Evolutionary conservation across 2,113 vertebrate species (phyloP).

Genomic region (Hiodon tergisus): DNA sequence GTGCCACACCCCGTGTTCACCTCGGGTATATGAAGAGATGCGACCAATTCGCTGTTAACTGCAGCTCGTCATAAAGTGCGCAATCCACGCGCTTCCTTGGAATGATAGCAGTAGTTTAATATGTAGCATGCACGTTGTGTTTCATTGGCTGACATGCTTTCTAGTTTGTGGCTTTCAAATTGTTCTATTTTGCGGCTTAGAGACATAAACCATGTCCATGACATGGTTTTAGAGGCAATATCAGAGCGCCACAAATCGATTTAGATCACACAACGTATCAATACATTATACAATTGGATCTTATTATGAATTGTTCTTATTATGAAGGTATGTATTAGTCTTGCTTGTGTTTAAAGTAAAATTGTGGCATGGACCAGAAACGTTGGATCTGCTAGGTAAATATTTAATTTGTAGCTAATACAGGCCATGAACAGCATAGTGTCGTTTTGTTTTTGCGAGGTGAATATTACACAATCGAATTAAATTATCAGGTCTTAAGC

Average conservation of each 20-base stretch:
- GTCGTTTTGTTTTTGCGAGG: conserved; percentile 29
- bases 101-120: conserved; percentile 45
- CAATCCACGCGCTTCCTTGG: conserved; percentile 58
- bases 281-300: neutral
- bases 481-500: conserved; percentile 30
- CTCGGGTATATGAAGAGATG: conserved; percentile 52
- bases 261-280: neutral
- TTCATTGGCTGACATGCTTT: conserved; percentile 45
- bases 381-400: neutral
- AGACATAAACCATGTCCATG: neutral
- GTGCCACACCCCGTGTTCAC: conserved; percentile 2
- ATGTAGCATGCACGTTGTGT: conserved; percentile 39
- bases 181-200: neutral
- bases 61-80: conserved; percentile 44
- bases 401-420: neutral
- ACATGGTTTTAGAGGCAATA: neutral
- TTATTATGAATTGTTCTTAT: neutral
- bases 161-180: neutral
- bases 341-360: neutral
- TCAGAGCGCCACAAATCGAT: neutral
- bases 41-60: conserved; percentile 52
- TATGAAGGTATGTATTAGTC: neutral
- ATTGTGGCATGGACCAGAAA: neutral
- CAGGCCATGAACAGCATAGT: conserved; percentile 17
- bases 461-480: conserved; percentile 31